Evolutionary conservation across 2,888 invertebrate species (phyloP), one percentile per base, ranked within the genome.

Genomic region (Callyntrura sp.): DNA sequence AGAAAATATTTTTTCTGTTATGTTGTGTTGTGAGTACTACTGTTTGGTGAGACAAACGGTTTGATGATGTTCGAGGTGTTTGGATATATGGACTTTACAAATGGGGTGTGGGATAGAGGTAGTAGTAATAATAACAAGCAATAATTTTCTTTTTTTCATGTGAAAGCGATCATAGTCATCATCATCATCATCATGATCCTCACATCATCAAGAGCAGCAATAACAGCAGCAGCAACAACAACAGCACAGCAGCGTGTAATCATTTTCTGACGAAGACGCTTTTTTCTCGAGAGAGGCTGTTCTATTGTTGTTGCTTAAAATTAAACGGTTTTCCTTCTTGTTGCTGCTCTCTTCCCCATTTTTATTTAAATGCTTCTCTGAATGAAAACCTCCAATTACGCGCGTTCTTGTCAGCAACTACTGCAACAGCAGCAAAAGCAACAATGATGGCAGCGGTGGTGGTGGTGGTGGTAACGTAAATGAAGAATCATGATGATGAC

Each of bases 351-450:
- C 65, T 62, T 62, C 25, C 70, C 17, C 35, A 23, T 70, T 70
- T 20, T 43, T 70, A 43, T 70, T 70, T 70, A 20, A 35, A 35
- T 35, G 35, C 70, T 70, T 70, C 65, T 73, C 25, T 78, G 78
- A 78, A 78, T 78, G 78, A 78, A 78, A 78, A 78, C 78, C 78
- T 43, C 20, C 70, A 70, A 70, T 70, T 70, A 70, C 14, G 70
- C 43, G 43, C 20, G 70, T 43, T 35, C 35, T 35, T 70, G 70
- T 70, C 45, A 35, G 35, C 35, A 35, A 35, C 35, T 35, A 35
- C 35, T 35, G 35, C 6, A 35, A 2, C 35, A 35, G 35, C 35
- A 35, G 35, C 35, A 6, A 35, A 35, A 35, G 35, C 2, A 35
- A n/a, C n/a, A n/a, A n/a, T n/a, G n/a, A n/a, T n/a, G n/a, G n/a